Evolutionary conservation across 2,113 vertebrate genomes (phyloP).

Genomic region (Xyliphius kryptos): DNA sequence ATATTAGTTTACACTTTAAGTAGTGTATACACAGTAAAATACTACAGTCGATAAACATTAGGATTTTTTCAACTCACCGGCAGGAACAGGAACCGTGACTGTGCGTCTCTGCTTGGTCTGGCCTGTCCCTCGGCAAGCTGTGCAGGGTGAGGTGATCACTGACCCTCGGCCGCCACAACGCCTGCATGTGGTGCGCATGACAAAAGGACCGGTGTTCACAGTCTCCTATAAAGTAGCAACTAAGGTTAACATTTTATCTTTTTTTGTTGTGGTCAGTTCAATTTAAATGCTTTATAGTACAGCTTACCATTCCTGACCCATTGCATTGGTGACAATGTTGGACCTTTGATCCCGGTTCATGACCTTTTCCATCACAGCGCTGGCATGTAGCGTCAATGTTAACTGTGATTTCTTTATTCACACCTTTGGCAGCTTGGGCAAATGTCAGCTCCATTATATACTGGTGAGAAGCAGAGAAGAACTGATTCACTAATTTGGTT

Average conservation of each 20-base stretch:
- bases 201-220: constrained; percentile 89
- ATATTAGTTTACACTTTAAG: no score
- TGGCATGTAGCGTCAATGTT: constrained; percentile 79
- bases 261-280: background rate
- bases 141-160: constrained; percentile 75
- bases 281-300: background rate
- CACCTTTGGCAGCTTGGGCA: constrained; percentile 90
- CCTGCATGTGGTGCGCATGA: constrained; percentile 93
- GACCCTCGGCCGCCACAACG: constrained; percentile 82
- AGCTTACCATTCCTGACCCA: constrained; percentile 86
- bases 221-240: constrained; percentile 72
- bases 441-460: constrained; percentile 94
- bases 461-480: constrained; percentile 52
- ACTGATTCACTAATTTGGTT: background rate
- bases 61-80: constrained; percentile 66
- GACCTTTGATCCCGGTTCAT: constrained; percentile 82
- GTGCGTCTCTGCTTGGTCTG: constrained; percentile 87
- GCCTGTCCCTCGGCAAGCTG: constrained; percentile 75
- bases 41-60: background rate
- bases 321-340: constrained; percentile 86
- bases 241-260: background rate
- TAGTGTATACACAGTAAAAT: background rate
- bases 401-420: constrained; percentile 89
- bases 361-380: constrained; percentile 80
- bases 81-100: constrained; percentile 88